A percentile compares a stretch with the other conserved stretches of the same genome.
Evolutionary conservation across 2,113 vertebrate species (phyloP).

Genomic region (Columbina picui): DNA sequence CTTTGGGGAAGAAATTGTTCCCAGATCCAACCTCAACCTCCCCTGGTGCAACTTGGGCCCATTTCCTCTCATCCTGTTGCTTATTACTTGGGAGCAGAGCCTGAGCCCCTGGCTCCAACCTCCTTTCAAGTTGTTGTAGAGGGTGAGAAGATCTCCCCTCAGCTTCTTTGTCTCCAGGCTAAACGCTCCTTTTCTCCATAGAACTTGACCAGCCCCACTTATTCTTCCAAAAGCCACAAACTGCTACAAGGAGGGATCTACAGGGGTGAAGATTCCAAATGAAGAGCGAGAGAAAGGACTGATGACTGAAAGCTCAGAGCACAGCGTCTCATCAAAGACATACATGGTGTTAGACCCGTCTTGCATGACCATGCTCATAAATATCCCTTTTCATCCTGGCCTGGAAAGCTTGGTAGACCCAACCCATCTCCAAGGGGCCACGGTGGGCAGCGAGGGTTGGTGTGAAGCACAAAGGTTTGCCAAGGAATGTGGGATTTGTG

Average conservation of each 20-base stretch:
- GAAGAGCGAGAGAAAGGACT: not conserved
- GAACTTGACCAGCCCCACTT: not conserved
- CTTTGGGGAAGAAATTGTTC: too few relatives aligned
- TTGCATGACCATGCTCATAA: not conserved
- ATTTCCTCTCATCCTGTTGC: too few relatives aligned
- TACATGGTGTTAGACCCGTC: not conserved
- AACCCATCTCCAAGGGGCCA: not conserved
- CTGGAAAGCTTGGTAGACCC: not conserved
- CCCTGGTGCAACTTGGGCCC: too few relatives aligned
- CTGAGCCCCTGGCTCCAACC: too few relatives aligned
- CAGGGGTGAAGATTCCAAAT: not conserved
- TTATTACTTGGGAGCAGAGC: too few relatives aligned
- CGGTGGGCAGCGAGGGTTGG: rapidly evolving
- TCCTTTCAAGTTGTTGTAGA: too few relatives aligned
- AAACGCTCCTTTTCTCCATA: not conserved
- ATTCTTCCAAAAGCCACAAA: not conserved
- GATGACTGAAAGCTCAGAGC: not conserved
- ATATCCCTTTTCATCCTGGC: not conserved
- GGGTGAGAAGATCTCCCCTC: too few relatives aligned
- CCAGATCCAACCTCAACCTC: too few relatives aligned
- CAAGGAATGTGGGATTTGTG: not conserved
- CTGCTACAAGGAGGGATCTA: not conserved
- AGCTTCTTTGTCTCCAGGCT: too few relatives aligned
- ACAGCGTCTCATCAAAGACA: rapidly evolving
- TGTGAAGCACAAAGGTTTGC: not conserved